Evolutionary conservation across 2,113 vertebrate genomes (phyloP), one percentile per base, ranked within the genome.

Genomic region (Vidua macroura): DNA sequence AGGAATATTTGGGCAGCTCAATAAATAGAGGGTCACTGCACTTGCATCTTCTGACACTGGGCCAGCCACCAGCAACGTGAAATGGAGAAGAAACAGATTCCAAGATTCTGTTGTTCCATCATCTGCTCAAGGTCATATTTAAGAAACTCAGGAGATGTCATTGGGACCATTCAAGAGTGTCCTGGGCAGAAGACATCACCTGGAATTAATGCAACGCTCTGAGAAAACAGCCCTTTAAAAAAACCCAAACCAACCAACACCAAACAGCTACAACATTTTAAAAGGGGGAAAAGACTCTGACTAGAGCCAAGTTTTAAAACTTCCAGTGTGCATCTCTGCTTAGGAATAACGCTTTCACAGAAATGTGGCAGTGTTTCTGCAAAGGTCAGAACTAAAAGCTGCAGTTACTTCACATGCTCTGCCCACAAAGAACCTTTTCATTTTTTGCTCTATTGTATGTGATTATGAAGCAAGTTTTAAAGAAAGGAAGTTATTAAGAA

Each of bases 331-430:
- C 39, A 58, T 31, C 14, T 51, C 46, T 68, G 66, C 78, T 79
- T 56, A 91, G 74, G 74, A 66, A 48, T 14, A 70, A 10, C 11
- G 39, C 24, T 91, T 56, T 49, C 27, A 60, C 10, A 31, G 49
- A 52, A 68, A 73, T 27, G 27, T 18, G 11, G 30, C 35, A 85
- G 22, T 14, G 59, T 68, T 82, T 79, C 78, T 87, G 62, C 62
- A 41, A 82, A 91, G 60, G 95, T 82, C 52, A 87, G 62, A 87
- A 48, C 35, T 64, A 52, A 69, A 79, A 87, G 33, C 33, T 49
- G 20, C 30, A 68, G 13, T 75, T 41, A 72, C 70, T 87, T 84
- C 53, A 89, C 53, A 86, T 87, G 37, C 25, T 89, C 52, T 89
- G 37, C 62, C 31, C 4, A 1, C 9, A 58, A 81, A 89, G 24